phyloP scores from a whole-genome alignment of 2,888 invertebrate genomes.

The Lepidocyrtoides sp. region DNA sequence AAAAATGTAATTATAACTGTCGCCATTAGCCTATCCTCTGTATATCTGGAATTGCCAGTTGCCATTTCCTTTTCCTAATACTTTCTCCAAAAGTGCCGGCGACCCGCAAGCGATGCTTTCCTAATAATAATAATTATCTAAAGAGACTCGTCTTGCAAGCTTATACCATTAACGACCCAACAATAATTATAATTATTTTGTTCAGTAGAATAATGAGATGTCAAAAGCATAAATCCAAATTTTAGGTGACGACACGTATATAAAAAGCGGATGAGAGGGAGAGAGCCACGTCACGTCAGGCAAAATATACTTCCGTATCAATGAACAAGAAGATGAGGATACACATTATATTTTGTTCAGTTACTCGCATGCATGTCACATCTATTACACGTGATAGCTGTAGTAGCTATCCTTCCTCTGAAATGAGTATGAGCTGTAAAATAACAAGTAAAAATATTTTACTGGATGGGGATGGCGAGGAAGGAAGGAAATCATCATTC shows the following conservation, averaged over 20 bases:
- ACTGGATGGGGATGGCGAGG: neutral
- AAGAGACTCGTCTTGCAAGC: neutral
- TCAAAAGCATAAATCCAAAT: constrained; percentile 64
- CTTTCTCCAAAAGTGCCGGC: neutral
- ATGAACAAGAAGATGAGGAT: constrained; percentile 9
- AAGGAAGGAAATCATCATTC: constrained; percentile 56
- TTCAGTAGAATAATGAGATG: constrained; percentile 57
- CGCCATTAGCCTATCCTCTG: neutral
- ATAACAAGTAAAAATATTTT: neutral
- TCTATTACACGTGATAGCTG: neutral
- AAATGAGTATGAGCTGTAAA: neutral
- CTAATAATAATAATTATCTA: neutral
- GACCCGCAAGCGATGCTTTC: neutral
- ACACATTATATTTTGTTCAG: neutral
- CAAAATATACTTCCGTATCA: constrained; percentile 37
- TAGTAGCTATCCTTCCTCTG: no score
- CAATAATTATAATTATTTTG: constrained; percentile 51
- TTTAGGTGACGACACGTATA: constrained; percentile 18
- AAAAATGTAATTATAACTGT: neutral
- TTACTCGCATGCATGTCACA: neutral
- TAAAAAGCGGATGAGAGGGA: neutral
- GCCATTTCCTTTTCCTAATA: neutral
- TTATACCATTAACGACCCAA: neutral
- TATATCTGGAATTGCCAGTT: neutral
- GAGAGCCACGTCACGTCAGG: constrained; percentile 26